Evolutionary conservation across 2,888 invertebrate species (phyloP), one percentile per base, ranked within the genome.

Genomic region (Netelia virgata): DNA sequence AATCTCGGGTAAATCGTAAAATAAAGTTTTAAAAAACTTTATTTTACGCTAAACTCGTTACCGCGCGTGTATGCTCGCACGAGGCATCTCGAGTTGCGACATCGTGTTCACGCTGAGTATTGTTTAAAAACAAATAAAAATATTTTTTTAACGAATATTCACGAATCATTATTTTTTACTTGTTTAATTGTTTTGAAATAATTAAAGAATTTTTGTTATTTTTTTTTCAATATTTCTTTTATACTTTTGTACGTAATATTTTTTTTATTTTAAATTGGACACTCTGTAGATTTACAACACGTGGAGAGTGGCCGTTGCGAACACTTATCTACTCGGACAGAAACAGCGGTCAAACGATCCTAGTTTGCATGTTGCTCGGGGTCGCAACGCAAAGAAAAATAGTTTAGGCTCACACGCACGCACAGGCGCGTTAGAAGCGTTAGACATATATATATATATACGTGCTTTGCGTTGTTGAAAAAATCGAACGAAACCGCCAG

Each of bases 371-470:
- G 61, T 61, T 69, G 47, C 50, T 50, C 50, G 50, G 11, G n/a
- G 11, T 50, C 50, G 28, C 5, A 50, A 50, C 14, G 50, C 3
- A 50, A 28, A 28, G 57, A 73, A 36, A 80, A 73, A 73, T 47
- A 66, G 36, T 61, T 3, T n/a, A n/a, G n/a, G n/a, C n/a, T n/a
- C 5, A 5, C 6, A 28, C 28, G 6, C 28, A 5, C 28, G 5
- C 28, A 28, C 28, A 5, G 3, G 5, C 28, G 5, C 28, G 23
- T 23, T 28, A 28, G 5, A 28, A 28, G 5, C 0, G 5, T 28
- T 28, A 28, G 5, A 28, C 28, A 28, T 5, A 28, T 28, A 16
- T 53, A 53, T 53, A 2, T 53, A n/a, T 16, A 2, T 53, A n/a
- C 6, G 53, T 14, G 6, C n/a, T 16, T 53, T 16, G 53, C 53